Conservation (phyloP, 2,113 vertebrate genomes). For the Apodemus sylvaticus region DNA sequence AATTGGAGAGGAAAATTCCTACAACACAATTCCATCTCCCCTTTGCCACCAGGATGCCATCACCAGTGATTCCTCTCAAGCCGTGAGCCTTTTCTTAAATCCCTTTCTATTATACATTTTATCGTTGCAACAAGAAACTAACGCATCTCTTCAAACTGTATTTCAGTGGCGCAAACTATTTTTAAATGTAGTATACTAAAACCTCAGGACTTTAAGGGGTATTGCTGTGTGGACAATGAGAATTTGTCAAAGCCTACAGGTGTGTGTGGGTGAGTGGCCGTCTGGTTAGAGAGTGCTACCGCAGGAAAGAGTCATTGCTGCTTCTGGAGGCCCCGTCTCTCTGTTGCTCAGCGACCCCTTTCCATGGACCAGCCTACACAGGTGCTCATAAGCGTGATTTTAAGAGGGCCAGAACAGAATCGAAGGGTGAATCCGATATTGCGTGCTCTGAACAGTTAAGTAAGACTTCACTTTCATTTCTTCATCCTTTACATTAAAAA, state of each 20-base stretch:
- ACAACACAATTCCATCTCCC: no score
- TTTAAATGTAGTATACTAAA: background rate
- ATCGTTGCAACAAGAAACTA: background rate
- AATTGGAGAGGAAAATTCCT: no score
- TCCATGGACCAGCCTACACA: background rate
- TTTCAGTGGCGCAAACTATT: constrained; percentile 41
- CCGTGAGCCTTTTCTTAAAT: background rate
- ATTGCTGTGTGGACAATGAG: background rate
- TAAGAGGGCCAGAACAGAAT: constrained; percentile 11
- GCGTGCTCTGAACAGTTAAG: background rate
- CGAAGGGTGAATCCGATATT: background rate
- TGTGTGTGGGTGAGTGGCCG: background rate
- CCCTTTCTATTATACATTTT: background rate
- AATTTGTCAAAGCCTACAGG: background rate
- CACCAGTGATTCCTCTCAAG: background rate
- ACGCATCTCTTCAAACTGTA: background rate
- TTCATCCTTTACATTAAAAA: constrained; percentile 4
- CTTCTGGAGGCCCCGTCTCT: background rate
- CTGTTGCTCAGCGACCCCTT: background rate
- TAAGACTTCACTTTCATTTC: background rate
- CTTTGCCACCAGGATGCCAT: background rate
- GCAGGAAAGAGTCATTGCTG: background rate
- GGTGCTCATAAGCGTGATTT: background rate
- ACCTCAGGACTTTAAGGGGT: background rate
- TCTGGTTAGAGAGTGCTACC: background rate